phyloP scores from a whole-genome alignment of 2,113 vertebrate species.

The Stigmatopora nigra region DNA sequence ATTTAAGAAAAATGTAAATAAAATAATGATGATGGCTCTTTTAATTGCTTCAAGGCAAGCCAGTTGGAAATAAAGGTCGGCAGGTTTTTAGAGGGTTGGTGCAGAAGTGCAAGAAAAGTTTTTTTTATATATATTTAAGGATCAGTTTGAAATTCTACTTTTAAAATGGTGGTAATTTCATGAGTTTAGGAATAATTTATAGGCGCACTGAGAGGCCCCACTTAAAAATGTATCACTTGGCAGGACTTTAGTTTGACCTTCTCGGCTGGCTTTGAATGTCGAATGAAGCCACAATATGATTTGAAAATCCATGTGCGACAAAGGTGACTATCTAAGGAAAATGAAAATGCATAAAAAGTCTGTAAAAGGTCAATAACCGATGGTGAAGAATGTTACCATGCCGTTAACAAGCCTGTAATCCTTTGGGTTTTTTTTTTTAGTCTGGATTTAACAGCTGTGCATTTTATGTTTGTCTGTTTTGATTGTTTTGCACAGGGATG shows the following conservation, averaged over 20 bases:
- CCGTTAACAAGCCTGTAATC: neutral
- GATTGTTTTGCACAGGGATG: neutral
- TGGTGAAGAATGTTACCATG: neutral
- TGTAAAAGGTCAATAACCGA: neutral
- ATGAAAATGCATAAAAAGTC: conserved; percentile 12
- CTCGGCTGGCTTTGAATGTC: conserved; percentile 29
- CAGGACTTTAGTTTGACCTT: conserved; percentile 51
- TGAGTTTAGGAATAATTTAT: conserved; percentile 49
- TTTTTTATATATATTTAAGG: neutral
- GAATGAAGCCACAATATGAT: conserved; percentile 25
- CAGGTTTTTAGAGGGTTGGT: neutral
- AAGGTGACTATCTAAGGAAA: conserved; percentile 25
- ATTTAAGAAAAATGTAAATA: neutral
- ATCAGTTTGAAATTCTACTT: neutral
- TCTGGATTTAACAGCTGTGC: neutral
- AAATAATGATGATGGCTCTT: neutral
- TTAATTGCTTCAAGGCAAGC: neutral
- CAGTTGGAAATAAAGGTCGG: neutral
- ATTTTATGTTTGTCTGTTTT: neutral
- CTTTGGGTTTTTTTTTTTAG: neutral
- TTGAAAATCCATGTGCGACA: conserved; percentile 31
- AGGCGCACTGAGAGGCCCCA: conserved; percentile 14
- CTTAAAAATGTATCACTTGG: conserved; percentile 51
- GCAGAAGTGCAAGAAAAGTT: neutral
- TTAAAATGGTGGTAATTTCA: conserved; percentile 32